Base-by-base conservation (phyloP, 2,113 vertebrate genomes). In the Anhinga rufa region DNA sequence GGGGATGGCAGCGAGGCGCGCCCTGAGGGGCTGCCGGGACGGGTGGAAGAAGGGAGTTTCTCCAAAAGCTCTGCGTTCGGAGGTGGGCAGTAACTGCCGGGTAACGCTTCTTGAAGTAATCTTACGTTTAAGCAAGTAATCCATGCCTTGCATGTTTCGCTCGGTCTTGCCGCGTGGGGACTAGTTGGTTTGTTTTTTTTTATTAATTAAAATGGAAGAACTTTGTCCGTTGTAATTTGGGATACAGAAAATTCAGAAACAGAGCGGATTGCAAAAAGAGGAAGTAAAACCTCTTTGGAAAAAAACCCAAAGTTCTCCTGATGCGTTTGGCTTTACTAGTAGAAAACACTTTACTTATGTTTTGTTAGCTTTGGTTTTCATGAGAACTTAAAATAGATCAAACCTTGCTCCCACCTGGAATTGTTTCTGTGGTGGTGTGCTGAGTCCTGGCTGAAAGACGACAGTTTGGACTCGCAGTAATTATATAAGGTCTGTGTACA, bases 31-130 rank as follows among this genome's bases (percentile, higher is more conserved):
- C 49, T 20, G 62, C 25, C 11, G 1, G 54, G 21, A n/a, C 22
- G 6, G 34, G 1, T 2, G 11, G 3, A 2, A 29, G 38, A 9
- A 17, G 9, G 5, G 1, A 1, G 4, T 31, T 21, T 26, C 5
- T 25, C 12, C 29, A 4, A 5, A 8, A 54, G 24, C 64, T 42
- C 28, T 6, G 0, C 2, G 6, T 46, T 0, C 1, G 26, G 15
- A 5, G 26, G 10, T 1, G 12, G 25, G 31, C 3, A 4, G 32
- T 7, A 26, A 1, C 29, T 4, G 5, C 14, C 3, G 11, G 0
- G 12, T 6, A 5, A 31, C 21, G 0, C 14, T 34, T 15, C 3
- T 1, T 2, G 2, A 13, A 57, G 11, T 12, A 4, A 12, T 32
- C 28, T 11, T 29, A 2, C 4, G 48, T 31, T 61, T 25, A 25